Base-by-base conservation (phyloP, 2,888 invertebrate species). In the Drosophila conformis region DNA sequence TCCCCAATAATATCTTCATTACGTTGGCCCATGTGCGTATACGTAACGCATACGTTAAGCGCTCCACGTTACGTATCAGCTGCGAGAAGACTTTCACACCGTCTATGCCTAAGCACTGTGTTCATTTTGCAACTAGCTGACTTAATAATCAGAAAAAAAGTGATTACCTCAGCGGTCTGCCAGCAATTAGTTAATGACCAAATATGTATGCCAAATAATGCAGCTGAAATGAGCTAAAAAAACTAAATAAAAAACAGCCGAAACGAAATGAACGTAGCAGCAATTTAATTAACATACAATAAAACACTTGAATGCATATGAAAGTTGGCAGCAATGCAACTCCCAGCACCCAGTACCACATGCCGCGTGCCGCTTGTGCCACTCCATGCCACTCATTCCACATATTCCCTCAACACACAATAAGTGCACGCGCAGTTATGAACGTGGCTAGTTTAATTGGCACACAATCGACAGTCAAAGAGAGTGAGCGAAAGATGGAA, bases 121-220 rank as follows among this genome's bases (percentile, higher is more conserved):
- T 60, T 52, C 53, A 63, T 83, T 85, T 78, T 70, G 83, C 72
- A 83, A 87, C 51, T 61, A 48, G 1, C 29, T 70, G 52, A 49
- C 10, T 65, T 51, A 40, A 65, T 59, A 49, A 67, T 35, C 21
- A 40, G 29, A 36, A 48, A 35, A 58, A 48, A 78, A 68, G 60
- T 66, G 69, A 87, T 86, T 89, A 78, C 90, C 86, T 87, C 88
- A 86, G 68, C 72, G 60, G 71, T 25, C 69, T 49, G 75, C 66
- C 69, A 69, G 80, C 80, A 87, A 89, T 85, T 89, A 85, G 88
- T 85, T 87, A 87, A 87, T 85, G 89, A 73, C 86, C 90, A 87
- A 89, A 89, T 89, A 89, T 84, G 77, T 89, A 89, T 84, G 83
- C 83, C 83, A 73, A 83, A 86, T 75, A 82, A 63, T 75, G 79